These are phyloP conservation scores for Lampris incognitus DNA, from an alignment of 2,113 vertebrate genomes.

Conservation along the genomic window DNA sequence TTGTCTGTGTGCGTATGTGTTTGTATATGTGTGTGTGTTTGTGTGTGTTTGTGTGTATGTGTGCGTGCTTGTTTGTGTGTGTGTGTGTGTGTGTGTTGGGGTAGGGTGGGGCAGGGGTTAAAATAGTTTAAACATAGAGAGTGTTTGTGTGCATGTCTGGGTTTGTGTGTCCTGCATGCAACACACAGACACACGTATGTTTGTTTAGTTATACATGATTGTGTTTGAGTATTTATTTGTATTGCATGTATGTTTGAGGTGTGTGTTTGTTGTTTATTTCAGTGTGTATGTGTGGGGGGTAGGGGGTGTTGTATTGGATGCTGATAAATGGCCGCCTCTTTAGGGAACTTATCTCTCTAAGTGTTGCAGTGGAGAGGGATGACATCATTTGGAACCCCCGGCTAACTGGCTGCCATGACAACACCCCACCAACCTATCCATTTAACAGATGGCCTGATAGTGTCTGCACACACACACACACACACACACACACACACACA, in stretches of 20 bases:
- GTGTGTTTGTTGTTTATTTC: constrained; percentile 37
- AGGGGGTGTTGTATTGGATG: constrained; percentile 80
- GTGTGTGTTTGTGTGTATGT: too few species aligned
- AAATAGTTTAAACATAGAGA: too few species aligned
- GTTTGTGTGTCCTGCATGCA: too few species aligned
- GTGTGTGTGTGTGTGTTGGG: too few species aligned
- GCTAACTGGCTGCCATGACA: constrained; percentile 94
- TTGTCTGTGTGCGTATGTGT: too few species aligned
- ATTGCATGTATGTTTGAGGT: constrained; percentile 6
- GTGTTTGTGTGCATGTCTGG: too few species aligned
- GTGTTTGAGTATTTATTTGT: neutral
- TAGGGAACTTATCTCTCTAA: constrained; percentile 99
- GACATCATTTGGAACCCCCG: constrained; percentile 97
- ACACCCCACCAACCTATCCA: constrained; percentile 94
- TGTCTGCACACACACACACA: constrained; percentile 81
- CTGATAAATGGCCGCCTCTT: constrained; percentile 99
- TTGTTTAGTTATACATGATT: neutral
- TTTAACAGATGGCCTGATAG: constrained; percentile 99
- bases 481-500: constrained; percentile 16
- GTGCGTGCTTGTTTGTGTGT: too few species aligned
- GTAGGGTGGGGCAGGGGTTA: too few species aligned
- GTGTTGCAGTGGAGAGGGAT: constrained; percentile 98
- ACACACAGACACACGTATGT: neutral
- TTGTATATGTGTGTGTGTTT: too few species aligned
- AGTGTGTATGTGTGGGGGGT: constrained; percentile 44